Base-by-base conservation (phyloP, 2,797 vertebrate genomes). In the Fistularia commersonii region DNA sequence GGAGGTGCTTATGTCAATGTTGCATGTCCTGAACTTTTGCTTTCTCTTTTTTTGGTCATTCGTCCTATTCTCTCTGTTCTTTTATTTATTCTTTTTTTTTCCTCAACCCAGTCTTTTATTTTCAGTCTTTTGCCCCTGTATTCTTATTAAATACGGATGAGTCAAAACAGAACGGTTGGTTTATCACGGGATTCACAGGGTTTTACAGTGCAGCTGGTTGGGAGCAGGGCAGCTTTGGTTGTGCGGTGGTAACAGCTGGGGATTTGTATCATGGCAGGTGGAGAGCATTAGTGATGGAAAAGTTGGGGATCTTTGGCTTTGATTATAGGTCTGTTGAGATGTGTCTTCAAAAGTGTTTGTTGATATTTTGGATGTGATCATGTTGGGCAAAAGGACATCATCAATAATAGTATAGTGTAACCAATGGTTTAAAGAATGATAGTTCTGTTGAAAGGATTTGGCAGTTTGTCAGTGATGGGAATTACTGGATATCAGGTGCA, bases 131-230 rank as follows among this genome's bases (percentile, higher is more conserved):
- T 8, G 0, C 9, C 34, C 11, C 11, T 0, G 0, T 34, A 8
- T 32, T 32, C 35, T 52, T 54, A 45, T 50, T 38, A 48, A 59
- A 50, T 8, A 15, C 44, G 9, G 35, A 42, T 45, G 50, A 51
- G 23, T 23, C 23, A 23, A 23, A 23, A 23, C 23, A 23, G 23
- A 23, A 23, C 23, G 4, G 23, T 23, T 23, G 23, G n/a, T 58
- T 66, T 51, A 38, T 69, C 32, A 36, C 8, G 32, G 37, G 35
- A 48, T 51, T 61, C 14, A 45, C 1, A 34, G 8, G 32, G 40
- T 45, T 68, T 52, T n/a, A 59, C 32, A 32, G 1, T 0, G 3
- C 52, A 63, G 66, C 55, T 42, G 58, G 33, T 32, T 9, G n/a
- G 15, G 44, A n/a, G 42, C 11, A 15, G 23, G 23, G 4, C 23